These are phyloP conservation scores for Rhopalosiphum nymphaeae DNA, from an alignment of 2,888 invertebrate species.

Conservation along the genomic window DNA sequence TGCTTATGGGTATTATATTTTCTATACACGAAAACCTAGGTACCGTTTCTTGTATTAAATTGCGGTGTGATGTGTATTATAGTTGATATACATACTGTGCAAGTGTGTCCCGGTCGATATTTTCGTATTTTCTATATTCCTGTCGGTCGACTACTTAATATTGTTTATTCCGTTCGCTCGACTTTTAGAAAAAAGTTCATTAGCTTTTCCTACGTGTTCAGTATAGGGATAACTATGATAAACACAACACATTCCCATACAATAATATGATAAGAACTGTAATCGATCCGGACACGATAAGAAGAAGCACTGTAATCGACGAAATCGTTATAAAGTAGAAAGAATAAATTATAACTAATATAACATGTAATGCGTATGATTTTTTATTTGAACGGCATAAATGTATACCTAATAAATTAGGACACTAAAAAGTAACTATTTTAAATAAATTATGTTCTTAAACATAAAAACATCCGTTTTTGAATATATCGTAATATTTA, in stretches of 20 bases:
- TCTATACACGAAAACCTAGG: background rate
- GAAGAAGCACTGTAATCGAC: too few relatives aligned
- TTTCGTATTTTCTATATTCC: background rate
- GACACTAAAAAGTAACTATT: background rate
- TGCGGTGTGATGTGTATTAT: too few relatives aligned
- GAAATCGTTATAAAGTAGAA: background rate
- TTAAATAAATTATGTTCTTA: background rate
- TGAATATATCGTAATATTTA: background rate
- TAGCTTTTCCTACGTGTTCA: background rate
- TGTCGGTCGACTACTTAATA: background rate
- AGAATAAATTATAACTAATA: background rate
- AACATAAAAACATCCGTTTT: background rate
- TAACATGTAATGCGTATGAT: background rate
- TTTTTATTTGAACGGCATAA: background rate
- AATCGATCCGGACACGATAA: background rate
- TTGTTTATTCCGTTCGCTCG: background rate
- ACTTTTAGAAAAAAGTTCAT: background rate
- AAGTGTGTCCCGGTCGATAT: background rate
- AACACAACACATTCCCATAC: background rate
- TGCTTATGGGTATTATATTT: background rate
- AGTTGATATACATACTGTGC: background rate
- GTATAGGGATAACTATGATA: background rate
- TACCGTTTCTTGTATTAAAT: background rate
- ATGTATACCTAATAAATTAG: background rate
- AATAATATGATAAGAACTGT: background rate